These are phyloP conservation scores for Troides helena DNA, from an alignment of 2,888 invertebrate genomes.

Conservation along the genomic window DNA sequence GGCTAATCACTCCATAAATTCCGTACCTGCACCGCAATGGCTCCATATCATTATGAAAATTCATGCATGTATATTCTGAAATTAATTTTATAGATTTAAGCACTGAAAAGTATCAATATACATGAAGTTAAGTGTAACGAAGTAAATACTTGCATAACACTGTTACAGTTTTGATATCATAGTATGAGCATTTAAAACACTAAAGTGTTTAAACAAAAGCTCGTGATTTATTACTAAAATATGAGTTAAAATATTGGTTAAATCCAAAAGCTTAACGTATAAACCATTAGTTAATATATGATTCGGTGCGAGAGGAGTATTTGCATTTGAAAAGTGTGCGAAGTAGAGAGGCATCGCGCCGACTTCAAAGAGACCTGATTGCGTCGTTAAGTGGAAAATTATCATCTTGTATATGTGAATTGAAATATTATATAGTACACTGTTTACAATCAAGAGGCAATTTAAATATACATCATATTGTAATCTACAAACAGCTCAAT, in stretches of 20 bases:
- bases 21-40: neutral
- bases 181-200: too few species aligned
- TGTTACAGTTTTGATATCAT: too few species aligned
- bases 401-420: neutral
- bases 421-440: neutral
- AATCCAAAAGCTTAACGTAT: neutral
- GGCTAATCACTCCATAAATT: slow-evolving; percentile 20
- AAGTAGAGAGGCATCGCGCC: neutral
- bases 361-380: neutral
- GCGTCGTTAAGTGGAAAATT: neutral
- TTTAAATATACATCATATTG: neutral
- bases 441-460: neutral
- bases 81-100: neutral
- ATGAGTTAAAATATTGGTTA: neutral
- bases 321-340: slow-evolving; percentile 1
- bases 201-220: too few species aligned
- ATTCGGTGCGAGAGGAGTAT: neutral
- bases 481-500: too few species aligned
- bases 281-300: neutral
- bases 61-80: neutral
- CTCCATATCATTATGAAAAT: neutral
- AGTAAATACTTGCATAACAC: too few species aligned
- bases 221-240: neutral
- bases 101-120: neutral
- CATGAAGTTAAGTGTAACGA: neutral